Conservation (phyloP, 2,888 invertebrate species). For the Cheilosia pagana region DNA sequence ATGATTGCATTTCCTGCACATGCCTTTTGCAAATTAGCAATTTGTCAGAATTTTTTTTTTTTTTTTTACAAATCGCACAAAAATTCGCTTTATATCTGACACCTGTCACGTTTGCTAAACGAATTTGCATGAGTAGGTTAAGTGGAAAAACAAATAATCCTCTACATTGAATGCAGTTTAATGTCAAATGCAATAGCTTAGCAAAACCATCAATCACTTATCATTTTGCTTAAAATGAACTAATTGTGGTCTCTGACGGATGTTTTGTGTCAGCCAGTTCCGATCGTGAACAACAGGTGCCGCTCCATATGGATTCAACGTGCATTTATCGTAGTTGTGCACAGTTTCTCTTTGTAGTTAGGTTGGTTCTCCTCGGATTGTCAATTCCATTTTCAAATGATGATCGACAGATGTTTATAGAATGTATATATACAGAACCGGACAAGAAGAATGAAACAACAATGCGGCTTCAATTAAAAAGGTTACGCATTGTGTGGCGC, state of each 20-base stretch:
- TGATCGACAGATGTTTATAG: conserved; percentile 71
- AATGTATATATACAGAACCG: conserved; percentile 52
- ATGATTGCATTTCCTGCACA: conserved; percentile 44
- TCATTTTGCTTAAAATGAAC: neutral
- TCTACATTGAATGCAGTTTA: conserved; percentile 5
- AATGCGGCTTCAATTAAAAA: conserved; percentile 59
- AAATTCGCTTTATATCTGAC: conserved; percentile 24
- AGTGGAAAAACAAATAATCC: neutral
- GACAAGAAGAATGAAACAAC: conserved; percentile 18
- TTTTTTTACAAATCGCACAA: conserved; percentile 34
- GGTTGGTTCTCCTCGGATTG: conserved; percentile 27
- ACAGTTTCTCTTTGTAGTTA: conserved; percentile 9
- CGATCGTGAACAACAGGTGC: conserved; percentile 60
- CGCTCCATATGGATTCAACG: conserved; percentile 20
- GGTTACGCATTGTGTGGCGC: conserved; percentile 61
- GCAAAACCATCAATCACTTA: conserved; percentile 54
- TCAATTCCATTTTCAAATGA: conserved; percentile 66
- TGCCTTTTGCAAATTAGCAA: neutral
- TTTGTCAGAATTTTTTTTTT: conserved; percentile 39
- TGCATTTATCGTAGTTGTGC: neutral
- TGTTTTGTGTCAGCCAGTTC: conserved; percentile 23
- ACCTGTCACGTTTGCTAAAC: conserved; percentile 58
- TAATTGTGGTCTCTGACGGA: conserved; percentile 42
- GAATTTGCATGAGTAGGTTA: conserved; percentile 27
- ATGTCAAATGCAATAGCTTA: conserved; percentile 52